phyloP scores from a whole-genome alignment of 1,140 invertebrate genomes.

The Tenebrio molitor region DNA sequence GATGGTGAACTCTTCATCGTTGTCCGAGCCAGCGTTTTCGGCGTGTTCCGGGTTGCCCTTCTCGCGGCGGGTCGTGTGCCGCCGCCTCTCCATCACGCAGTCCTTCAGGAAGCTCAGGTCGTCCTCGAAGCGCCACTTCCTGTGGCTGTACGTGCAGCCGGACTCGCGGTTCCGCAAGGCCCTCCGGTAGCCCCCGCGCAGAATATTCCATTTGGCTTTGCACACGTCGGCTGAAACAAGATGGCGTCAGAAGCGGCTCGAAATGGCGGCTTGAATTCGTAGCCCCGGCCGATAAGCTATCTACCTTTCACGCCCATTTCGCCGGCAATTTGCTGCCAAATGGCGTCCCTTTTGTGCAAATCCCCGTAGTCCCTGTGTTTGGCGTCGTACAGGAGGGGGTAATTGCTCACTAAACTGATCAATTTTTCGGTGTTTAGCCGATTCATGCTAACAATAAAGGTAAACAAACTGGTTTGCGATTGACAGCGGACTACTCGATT shows the following conservation, averaged over 20 bases:
- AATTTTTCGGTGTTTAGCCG: neutral
- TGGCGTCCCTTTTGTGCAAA: neutral
- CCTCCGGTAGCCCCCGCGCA: neutral
- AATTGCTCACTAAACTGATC: neutral
- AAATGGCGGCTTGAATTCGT: neutral
- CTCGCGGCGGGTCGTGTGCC: neutral
- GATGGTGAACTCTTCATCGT: neutral
- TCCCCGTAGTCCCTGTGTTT: neutral
- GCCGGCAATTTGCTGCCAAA: neutral
- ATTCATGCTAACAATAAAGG: neutral
- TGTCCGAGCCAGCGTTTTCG: neutral
- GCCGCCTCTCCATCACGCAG: neutral
- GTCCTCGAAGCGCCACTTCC: slow-evolving; percentile 1
- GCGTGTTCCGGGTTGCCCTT: neutral
- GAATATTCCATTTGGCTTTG: slow-evolving; percentile 4
- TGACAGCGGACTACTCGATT: neutral
- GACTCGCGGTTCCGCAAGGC: neutral
- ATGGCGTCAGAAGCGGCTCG: neutral
- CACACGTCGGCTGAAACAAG: neutral
- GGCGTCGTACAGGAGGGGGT: neutral
- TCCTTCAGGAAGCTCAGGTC: neutral
- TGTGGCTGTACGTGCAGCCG: neutral
- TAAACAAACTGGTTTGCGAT: no score
- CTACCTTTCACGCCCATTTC: neutral
- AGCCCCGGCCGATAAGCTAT: neutral